Conservation (phyloP, 2,888 invertebrate genomes). For the Drosophila kambysellisi region DNA sequence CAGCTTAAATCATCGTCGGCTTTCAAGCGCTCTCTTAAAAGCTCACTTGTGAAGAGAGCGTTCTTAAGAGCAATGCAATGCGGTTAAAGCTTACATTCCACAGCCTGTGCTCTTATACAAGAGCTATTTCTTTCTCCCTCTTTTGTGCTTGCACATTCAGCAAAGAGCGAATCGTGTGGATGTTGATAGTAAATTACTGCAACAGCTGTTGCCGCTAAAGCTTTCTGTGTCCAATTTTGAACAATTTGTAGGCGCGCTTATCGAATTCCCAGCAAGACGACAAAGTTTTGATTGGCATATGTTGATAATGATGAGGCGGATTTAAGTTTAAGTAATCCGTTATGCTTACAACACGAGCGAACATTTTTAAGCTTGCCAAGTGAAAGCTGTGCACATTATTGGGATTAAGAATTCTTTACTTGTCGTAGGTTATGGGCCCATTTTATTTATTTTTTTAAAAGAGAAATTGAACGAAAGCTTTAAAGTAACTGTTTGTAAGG, state of each 20-base stretch:
- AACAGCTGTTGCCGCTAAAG: constrained; percentile 53
- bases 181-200: constrained; percentile 19
- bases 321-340: constrained; percentile 27
- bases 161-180: constrained; percentile 45
- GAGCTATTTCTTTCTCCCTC: not conserved
- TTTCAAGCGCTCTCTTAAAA: constrained; percentile 57
- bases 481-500: not conserved
- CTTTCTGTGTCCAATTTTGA: constrained; percentile 40
- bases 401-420: not conserved
- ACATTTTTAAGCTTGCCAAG: not conserved
- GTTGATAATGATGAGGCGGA: constrained; percentile 23
- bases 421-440: constrained; percentile 23
- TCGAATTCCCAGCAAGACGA: not conserved
- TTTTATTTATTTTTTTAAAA: not conserved
- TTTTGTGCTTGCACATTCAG: constrained; percentile 43
- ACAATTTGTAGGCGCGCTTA: constrained; percentile 38
- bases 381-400: not conserved
- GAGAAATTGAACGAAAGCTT: not conserved
- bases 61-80: constrained; percentile 30
- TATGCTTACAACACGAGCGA: not conserved
- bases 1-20: constrained; percentile 9
- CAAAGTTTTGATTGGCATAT: constrained; percentile 43
- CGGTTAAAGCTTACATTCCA: constrained; percentile 51
- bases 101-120: constrained; percentile 13
- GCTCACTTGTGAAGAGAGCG: constrained; percentile 48